Conservation (phyloP, 2,888 invertebrate genomes). For the Melinaea menophilus region DNA sequence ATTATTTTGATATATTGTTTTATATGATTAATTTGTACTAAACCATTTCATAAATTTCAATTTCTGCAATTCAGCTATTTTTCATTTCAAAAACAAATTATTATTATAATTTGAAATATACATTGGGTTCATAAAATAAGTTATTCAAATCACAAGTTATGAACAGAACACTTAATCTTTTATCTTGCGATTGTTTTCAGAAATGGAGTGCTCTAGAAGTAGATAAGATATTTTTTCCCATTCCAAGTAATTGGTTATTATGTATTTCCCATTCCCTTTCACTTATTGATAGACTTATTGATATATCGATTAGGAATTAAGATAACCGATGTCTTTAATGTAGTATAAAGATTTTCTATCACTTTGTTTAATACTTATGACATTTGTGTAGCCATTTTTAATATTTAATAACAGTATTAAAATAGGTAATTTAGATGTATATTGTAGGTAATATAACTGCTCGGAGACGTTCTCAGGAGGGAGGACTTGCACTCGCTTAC, state of each 20-base stretch:
- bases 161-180: background rate
- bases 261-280: conserved; percentile 42
- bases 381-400: too few relatives aligned
- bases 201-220: conserved; percentile 32
- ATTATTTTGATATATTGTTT: too few relatives aligned
- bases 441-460: conserved; percentile 62
- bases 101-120: too few relatives aligned
- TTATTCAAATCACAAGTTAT: background rate
- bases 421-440: background rate
- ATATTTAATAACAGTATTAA: too few relatives aligned
- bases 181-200: conserved; percentile 6
- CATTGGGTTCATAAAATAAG: background rate
- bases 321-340: conserved; percentile 12
- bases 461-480: conserved; percentile 85
- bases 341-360: background rate
- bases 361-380: background rate
- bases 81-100: too few relatives aligned
- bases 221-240: conserved; percentile 54
- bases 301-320: conserved; percentile 36
- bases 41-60: too few relatives aligned
- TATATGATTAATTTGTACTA: too few relatives aligned
- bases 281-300: conserved; percentile 42
- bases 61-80: too few relatives aligned
- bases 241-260: conserved; percentile 62
- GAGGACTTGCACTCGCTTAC: conserved; percentile 80